Percentiles rank a stretch among this genome's conserved stretches.
These are phyloP conservation scores for Brachionus manjavacas DNA, from an alignment of 1,140 invertebrate genomes.

Conservation along the genomic window DNA sequence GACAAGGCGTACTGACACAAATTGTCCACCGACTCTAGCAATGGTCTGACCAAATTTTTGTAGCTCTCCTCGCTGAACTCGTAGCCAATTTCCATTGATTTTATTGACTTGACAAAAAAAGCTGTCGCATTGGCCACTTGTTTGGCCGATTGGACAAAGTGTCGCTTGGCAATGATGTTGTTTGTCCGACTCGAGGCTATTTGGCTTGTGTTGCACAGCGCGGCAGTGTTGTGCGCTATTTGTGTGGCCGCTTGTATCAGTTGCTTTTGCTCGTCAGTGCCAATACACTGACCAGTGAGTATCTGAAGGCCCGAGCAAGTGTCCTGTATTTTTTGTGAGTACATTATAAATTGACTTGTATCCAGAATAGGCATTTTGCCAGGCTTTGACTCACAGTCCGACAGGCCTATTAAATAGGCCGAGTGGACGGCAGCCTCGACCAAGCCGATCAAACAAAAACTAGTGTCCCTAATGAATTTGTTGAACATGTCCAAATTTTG, in stretches of 20 bases:
- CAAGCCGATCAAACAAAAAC: slow-evolving; percentile 78
- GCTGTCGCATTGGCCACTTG: slow-evolving; percentile 94
- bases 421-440: slow-evolving; percentile 78
- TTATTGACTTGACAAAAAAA: slow-evolving; percentile 86
- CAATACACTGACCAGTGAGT: not conserved
- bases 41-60: slow-evolving; percentile 71
- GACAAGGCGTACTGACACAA: slow-evolving; percentile 86
- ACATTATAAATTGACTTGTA: slow-evolving; percentile 70
- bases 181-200: slow-evolving; percentile 81
- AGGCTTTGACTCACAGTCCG: slow-evolving; percentile 82
- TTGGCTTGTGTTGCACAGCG: slow-evolving; percentile 87
- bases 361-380: slow-evolving; percentile 84
- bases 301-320: slow-evolving; percentile 1
- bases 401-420: slow-evolving; percentile 79
- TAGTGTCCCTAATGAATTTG: slow-evolving; percentile 75
- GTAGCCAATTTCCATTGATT: slow-evolving; percentile 65
- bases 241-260: slow-evolving; percentile 72
- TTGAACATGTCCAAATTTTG: slow-evolving; percentile 80
- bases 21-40: slow-evolving; percentile 83
- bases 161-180: slow-evolving; percentile 86
- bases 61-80: slow-evolving; percentile 25
- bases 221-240: slow-evolving; percentile 91
- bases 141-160: slow-evolving; percentile 94
- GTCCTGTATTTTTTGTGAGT: slow-evolving; percentile 56
- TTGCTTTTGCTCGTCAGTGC: not conserved